Conservation (phyloP, 2,113 vertebrate species). For the Pyxicephalus adspersus region DNA sequence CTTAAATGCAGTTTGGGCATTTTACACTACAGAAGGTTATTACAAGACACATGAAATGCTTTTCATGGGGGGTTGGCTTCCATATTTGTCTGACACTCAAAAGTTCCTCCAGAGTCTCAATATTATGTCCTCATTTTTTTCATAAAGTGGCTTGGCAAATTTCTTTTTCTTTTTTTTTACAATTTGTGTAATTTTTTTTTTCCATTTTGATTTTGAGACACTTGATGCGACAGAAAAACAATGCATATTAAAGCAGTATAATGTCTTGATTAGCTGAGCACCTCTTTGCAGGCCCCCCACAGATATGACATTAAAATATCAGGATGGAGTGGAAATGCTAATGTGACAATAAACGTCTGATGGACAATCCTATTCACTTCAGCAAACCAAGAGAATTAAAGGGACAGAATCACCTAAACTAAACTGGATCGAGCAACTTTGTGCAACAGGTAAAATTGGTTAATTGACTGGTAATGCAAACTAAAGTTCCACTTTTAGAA, state of each 20-base stretch:
- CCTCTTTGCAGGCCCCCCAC: constrained; percentile 47
- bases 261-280: constrained; percentile 56
- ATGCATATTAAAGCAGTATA: constrained; percentile 57
- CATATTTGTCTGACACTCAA: background rate
- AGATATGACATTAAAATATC: constrained; percentile 51
- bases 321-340: constrained; percentile 46
- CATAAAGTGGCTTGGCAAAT: background rate
- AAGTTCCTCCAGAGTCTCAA: constrained; percentile 6
- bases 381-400: constrained; percentile 22
- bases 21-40: too few species aligned
- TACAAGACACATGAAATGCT: too few species aligned
- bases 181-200: constrained; percentile 26
- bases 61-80: too few species aligned
- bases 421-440: too few species aligned
- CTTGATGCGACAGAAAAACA: constrained; percentile 52
- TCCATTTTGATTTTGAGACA: constrained; percentile 47
- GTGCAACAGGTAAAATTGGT: too few species aligned
- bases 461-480: too few species aligned
- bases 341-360: constrained; percentile 44
- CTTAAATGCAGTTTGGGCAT: too few species aligned
- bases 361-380: constrained; percentile 37
- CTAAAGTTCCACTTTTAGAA: too few species aligned
- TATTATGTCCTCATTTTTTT: constrained; percentile 7
- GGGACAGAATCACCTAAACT: background rate
- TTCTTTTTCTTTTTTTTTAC: background rate